Evolutionary conservation across 1,140 invertebrate species (phyloP).

Genomic region (Meloidogyne chitwoodi): DNA sequence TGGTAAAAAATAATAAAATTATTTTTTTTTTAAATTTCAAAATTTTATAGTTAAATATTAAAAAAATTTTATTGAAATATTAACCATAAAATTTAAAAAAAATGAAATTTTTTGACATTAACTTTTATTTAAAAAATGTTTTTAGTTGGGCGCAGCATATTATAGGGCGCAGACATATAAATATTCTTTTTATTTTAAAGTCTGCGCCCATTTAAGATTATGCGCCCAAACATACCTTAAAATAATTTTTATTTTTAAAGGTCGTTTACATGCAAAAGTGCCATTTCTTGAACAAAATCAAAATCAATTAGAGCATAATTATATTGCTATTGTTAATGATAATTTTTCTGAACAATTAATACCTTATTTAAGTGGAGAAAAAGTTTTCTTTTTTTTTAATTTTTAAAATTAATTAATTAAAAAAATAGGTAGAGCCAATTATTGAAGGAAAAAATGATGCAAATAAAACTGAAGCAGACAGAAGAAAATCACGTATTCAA

Average conservation of each 20-base stretch:
- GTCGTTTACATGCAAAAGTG: constrained; percentile 50
- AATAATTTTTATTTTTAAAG: not conserved
- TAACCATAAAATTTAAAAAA: too few species aligned
- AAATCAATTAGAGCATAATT: constrained; percentile 57
- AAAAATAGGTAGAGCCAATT: constrained; percentile 9
- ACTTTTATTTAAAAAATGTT: too few species aligned
- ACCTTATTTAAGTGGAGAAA: constrained; percentile 40
- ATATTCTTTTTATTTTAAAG: too few species aligned
- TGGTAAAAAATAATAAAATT: not conserved
- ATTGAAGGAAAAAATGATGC: constrained; percentile 1
- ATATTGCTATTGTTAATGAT: constrained; percentile 50
- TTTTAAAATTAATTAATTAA: not conserved
- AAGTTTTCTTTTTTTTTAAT: constrained; percentile 13
- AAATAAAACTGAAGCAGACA: constrained; percentile 14
- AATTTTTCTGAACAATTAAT: constrained; percentile 46
- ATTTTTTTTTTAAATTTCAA: not conserved
- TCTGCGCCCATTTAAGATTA: not conserved
- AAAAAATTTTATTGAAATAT: too few species aligned
- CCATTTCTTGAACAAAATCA: constrained; percentile 50
- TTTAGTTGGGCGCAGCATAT: too few species aligned
- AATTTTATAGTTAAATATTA: too few species aligned
- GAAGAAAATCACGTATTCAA: constrained; percentile 28
- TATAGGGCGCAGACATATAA: too few species aligned
- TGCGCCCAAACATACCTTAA: not conserved
- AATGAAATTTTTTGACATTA: too few species aligned